Conservation (phyloP, 2,888 invertebrate genomes). For the Sicus ferrugineus region DNA sequence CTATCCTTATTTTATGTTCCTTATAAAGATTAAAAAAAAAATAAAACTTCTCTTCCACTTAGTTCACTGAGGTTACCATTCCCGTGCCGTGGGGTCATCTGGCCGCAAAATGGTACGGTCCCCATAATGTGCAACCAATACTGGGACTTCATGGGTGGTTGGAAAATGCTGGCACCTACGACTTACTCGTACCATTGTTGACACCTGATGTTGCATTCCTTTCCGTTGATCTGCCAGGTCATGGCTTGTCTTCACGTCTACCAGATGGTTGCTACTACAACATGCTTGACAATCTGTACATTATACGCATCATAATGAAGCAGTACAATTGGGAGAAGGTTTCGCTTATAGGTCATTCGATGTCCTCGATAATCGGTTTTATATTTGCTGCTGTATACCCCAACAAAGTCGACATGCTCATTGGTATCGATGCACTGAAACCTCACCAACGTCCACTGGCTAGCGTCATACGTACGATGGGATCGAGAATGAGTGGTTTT, state of each 20-base stretch:
- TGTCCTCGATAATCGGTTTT: constrained; percentile 72
- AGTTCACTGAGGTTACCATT: constrained; percentile 73
- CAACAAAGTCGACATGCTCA: constrained; percentile 62
- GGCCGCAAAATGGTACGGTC: constrained; percentile 77
- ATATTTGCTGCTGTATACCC: constrained; percentile 71
- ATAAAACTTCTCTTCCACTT: constrained; percentile 24
- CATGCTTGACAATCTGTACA: constrained; percentile 62
- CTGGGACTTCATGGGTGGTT: constrained; percentile 81
- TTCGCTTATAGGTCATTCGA: constrained; percentile 74
- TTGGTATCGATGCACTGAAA: constrained; percentile 61
- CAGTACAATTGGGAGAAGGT: constrained; percentile 76
- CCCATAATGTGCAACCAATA: constrained; percentile 70
- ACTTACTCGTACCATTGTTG: constrained; percentile 72
- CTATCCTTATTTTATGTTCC: neutral
- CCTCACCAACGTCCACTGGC: constrained; percentile 56
- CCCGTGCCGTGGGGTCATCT: constrained; percentile 76
- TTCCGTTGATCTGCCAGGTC: constrained; percentile 76
- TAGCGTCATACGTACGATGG: constrained; percentile 59
- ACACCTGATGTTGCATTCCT: constrained; percentile 67
- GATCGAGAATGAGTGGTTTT: constrained; percentile 64
- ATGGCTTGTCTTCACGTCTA: constrained; percentile 75
- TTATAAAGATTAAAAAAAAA: neutral
- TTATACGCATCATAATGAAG: constrained; percentile 69
- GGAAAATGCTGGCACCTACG: constrained; percentile 82
- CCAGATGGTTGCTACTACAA: constrained; percentile 69